Base-by-base conservation (phyloP, 1,140 invertebrate species). In the Globodera rostochiensis region DNA sequence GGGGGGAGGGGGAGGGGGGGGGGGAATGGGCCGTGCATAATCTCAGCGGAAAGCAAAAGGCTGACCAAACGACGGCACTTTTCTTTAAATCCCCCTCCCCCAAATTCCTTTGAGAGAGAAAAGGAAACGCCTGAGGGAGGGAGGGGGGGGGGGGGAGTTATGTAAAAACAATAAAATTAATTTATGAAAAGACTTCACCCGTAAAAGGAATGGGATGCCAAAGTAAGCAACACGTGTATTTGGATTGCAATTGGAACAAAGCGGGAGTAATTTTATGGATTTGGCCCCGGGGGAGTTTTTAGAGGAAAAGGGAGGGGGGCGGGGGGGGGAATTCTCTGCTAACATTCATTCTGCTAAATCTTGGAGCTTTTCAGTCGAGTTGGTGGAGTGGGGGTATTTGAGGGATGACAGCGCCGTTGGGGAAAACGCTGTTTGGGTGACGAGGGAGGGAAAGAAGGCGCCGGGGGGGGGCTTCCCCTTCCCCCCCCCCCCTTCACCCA, bases 401-500 rank as follows among this genome's bases (percentile, higher is more conserved):
- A 71, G 21, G 25, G 25, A 45, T 71, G 25, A 47, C 69, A 71
- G 69, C 69, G 69, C 25, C 69, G 69, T 60, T 60, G n/a, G 69
- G 46, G 66, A 3, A 13, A 71, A 71, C 21, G 46, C 46, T 15
- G 21, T 15, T 64, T 71, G 21, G 46, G 69, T 45, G 69, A 71
- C 13, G 69, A 47, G 46, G 69, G 25, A 25, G 25, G 25, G 25
- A 36, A 9, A 47, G 21, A 19, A 13, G 69, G 69, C 13, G 69
- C n/a, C 5, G 69, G 69, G 25, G 25, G 69, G 11, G 57, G 57
- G 57, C 57, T 60, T 60, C 19, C 19, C 57, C 15, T 60, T n/a
- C n/a, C 57, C 57, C 19, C 19, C 19, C 11, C 7, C 50, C 50
- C 3, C 57, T 15, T 4, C 57, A 11, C 9, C 57, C 57, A 5